These are phyloP conservation scores for Hypolimnas misippus DNA, from an alignment of 2,888 invertebrate species.

Conservation along the genomic window DNA sequence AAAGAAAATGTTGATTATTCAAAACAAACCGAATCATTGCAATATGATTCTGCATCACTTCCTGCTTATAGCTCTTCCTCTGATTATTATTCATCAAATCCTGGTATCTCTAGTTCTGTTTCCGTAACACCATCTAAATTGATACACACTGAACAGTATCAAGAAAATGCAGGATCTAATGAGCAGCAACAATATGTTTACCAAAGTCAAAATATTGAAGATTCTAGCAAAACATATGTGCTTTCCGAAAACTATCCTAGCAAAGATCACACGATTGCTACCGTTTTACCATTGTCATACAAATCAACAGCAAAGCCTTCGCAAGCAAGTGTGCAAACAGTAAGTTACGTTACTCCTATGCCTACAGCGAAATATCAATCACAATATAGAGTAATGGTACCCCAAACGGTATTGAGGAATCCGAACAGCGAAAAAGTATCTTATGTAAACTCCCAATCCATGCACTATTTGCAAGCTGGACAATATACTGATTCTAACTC, in stretches of 20 bases:
- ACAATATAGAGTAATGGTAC: conserved; percentile 73
- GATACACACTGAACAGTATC: conserved; percentile 52
- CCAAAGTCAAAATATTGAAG: conserved; percentile 56
- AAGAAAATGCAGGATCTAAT: conserved; percentile 52
- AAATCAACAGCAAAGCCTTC: conserved; percentile 53
- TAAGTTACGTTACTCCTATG: conserved; percentile 75
- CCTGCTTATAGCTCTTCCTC: conserved; percentile 43
- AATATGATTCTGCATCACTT: conserved; percentile 45
- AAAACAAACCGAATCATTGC: conserved; percentile 42
- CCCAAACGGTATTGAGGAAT: conserved; percentile 67
- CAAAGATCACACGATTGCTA: conserved; percentile 83
- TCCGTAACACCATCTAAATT: conserved; percentile 56
- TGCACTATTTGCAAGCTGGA: conserved; percentile 54
- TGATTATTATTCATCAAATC: conserved; percentile 55
- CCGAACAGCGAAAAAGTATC: conserved; percentile 68
- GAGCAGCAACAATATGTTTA: conserved; percentile 62
- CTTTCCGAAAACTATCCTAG: conserved; percentile 85
- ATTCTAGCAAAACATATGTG: conserved; percentile 58
- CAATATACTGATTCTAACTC: conserved; percentile 55
- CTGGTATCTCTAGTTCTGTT: conserved; percentile 54
- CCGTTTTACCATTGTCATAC: conserved; percentile 73
- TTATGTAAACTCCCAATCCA: conserved; percentile 72
- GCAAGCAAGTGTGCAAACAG: conserved; percentile 60
- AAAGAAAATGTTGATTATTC: conserved; percentile 36
- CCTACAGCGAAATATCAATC: conserved; percentile 72